phyloP scores from a whole-genome alignment of 1,140 invertebrate genomes.

The Berghia stephanieae region DNA sequence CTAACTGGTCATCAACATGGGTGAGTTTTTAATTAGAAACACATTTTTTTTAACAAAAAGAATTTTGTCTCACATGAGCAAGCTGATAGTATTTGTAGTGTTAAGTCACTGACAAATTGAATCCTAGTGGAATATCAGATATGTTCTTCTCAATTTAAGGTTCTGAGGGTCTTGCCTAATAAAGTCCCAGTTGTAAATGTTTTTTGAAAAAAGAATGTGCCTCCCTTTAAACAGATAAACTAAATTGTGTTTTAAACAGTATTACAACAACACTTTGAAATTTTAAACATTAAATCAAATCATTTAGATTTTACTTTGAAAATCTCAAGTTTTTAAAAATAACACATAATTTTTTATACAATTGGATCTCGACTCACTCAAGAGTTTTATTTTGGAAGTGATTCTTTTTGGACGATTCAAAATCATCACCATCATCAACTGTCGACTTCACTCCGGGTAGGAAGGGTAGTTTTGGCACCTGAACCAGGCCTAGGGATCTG shows the following conservation, averaged over 20 bases:
- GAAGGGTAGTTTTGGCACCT: slow-evolving; percentile 24
- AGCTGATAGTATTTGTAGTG: no score
- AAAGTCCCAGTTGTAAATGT: no score
- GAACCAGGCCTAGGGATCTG: slow-evolving; percentile 35
- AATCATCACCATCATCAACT: slow-evolving; percentile 36
- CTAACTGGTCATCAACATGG: no score
- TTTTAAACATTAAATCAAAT: not conserved
- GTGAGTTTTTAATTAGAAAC: no score
- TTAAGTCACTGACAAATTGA: no score
- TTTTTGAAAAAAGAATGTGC: no score
- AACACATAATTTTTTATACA: not conserved
- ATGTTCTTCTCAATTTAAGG: no score
- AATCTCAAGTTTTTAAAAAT: not conserved
- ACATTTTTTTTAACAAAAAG: no score
- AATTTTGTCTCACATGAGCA: no score
- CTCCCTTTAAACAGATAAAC: not conserved
- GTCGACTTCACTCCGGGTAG: slow-evolving; percentile 1
- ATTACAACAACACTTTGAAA: not conserved
- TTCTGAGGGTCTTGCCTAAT: no score
- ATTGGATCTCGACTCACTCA: not conserved
- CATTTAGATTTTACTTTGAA: not conserved
- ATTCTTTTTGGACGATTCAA: slow-evolving; percentile 13
- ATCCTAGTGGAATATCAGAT: no score
- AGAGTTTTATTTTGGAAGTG: not conserved
- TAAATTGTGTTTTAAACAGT: not conserved